Percentiles rank a stretch among this genome's conserved stretches.
Conservation (phyloP, 2,888 invertebrate species). For the Apodemia mormo region DNA sequence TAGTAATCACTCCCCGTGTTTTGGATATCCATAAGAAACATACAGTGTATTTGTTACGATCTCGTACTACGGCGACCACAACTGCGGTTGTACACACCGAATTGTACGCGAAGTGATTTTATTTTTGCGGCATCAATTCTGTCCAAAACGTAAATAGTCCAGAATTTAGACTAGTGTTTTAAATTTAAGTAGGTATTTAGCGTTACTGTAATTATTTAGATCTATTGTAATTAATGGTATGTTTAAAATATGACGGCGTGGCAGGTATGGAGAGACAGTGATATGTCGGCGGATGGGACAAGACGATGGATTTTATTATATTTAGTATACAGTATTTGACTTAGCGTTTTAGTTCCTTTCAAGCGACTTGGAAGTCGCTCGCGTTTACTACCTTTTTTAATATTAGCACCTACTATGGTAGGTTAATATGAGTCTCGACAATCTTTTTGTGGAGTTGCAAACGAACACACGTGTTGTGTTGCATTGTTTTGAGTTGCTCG, state of each 20-base stretch:
- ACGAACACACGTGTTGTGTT: conserved; percentile 36
- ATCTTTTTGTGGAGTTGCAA: conserved; percentile 16
- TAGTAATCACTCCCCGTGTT: too few relatives aligned
- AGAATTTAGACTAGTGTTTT: conserved; percentile 39
- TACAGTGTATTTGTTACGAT: too few relatives aligned
- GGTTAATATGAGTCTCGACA: conserved; percentile 15
- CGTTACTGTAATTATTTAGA: conserved; percentile 18
- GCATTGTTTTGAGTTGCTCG: conserved; percentile 27
- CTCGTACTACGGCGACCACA: too few relatives aligned
- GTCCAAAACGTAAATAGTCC: conserved; percentile 60
- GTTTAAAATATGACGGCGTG: not conserved
- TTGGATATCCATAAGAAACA: too few relatives aligned
- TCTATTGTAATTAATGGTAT: conserved; percentile 20
- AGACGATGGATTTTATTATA: conserved; percentile 46
- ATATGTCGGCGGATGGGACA: conserved; percentile 30
- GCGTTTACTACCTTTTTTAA: conserved; percentile 27
- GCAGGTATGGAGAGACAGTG: not conserved
- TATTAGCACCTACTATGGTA: conserved; percentile 25
- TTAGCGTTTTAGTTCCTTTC: conserved; percentile 60
- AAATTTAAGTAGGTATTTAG: conserved; percentile 21
- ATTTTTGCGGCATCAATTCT: conserved; percentile 65
- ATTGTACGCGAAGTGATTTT: conserved; percentile 50
- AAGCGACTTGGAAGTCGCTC: conserved; percentile 16
- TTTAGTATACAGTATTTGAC: conserved; percentile 62
- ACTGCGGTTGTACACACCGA: conserved; percentile 28